These are phyloP conservation scores for Artibeus lituratus DNA, from an alignment of 2,797 vertebrate genomes.

Conservation along the genomic window DNA sequence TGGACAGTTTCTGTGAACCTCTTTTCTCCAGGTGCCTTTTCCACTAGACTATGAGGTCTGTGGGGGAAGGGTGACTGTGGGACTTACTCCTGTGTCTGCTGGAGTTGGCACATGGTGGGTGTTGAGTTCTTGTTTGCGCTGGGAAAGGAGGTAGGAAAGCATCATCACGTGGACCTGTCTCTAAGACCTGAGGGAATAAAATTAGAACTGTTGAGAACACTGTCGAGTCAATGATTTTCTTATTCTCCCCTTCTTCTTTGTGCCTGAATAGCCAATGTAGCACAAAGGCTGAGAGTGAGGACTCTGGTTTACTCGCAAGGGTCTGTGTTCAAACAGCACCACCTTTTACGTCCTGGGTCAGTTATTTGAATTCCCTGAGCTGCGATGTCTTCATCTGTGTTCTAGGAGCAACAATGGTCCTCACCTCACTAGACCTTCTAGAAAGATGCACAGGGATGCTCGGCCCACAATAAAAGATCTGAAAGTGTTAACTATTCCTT, in stretches of 20 bases:
- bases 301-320: not conserved
- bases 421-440: not conserved
- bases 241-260: not conserved
- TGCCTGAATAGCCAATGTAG: not conserved
- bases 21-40: not conserved
- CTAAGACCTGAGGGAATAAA: not conserved
- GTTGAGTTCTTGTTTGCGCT: not conserved
- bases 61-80: not conserved
- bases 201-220: not conserved
- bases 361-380: not conserved
- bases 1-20: not conserved
- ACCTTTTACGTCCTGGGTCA: not conserved
- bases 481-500: not conserved
- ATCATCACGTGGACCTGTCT: not conserved
- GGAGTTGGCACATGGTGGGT: too few species aligned
- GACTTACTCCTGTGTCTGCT: not conserved
- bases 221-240: not conserved
- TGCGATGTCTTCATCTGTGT: not conserved
- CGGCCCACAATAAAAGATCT: not conserved
- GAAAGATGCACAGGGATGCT: not conserved
- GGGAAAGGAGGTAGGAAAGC: not conserved
- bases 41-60: not conserved
- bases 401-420: too few species aligned
- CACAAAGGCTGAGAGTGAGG: not conserved
- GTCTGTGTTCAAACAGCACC: not conserved